Evolutionary conservation across 2,113 vertebrate species (phyloP).

Genomic region (Phalacrocorax brasilianus): DNA sequence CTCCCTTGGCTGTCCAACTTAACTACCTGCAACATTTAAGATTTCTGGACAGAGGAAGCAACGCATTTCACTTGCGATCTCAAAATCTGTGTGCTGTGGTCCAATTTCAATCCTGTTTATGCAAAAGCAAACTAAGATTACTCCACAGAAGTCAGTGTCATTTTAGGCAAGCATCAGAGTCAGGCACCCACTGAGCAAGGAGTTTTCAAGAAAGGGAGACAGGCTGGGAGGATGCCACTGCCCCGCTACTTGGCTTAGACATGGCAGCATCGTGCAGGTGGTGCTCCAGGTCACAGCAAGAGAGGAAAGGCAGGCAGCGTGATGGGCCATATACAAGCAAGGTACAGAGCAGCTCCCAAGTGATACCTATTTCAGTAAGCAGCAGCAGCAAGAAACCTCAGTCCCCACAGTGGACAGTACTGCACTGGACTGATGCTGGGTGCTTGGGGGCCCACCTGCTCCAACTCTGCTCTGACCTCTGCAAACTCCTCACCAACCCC

Average conservation of each 20-base stretch:
- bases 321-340: neutral
- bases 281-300: neutral
- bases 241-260: neutral
- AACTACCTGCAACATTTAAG: neutral
- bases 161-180: neutral
- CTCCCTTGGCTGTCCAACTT: neutral
- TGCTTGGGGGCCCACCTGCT: neutral
- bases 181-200: neutral
- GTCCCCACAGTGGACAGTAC: neutral
- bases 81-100: neutral
- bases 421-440: neutral
- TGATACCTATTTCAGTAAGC: neutral
- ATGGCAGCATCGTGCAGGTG: neutral
- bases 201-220: neutral
- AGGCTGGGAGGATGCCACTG: neutral
- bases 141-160: neutral
- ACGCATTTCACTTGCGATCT: neutral
- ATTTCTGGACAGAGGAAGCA: neutral
- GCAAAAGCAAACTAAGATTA: neutral
- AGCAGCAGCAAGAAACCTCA: neutral
- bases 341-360: neutral
- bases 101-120: neutral
- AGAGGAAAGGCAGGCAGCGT: neutral
- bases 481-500: neutral
- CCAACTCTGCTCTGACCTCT: neutral